Evolutionary conservation across 2,113 vertebrate genomes (phyloP).

Genomic region (Campylomormyrus numenius): DNA sequence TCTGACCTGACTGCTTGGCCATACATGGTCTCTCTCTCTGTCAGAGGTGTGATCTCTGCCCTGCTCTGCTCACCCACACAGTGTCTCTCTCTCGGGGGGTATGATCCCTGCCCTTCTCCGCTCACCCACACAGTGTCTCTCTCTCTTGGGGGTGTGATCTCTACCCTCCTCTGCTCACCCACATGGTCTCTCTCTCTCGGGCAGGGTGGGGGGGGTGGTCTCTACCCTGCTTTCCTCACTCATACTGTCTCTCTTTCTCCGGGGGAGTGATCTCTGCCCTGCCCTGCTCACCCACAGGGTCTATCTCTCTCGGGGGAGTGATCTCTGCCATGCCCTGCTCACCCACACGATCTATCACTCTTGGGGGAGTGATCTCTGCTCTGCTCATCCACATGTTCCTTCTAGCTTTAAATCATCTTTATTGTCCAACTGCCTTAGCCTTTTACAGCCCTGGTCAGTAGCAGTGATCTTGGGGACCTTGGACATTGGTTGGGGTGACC

Average conservation of each 20-base stretch:
- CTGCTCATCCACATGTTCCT: not conserved
- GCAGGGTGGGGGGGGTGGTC: not conserved
- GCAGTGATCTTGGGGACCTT: not conserved
- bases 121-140: not conserved
- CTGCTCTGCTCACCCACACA: not conserved
- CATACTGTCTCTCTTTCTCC: not conserved
- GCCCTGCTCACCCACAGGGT: not conserved
- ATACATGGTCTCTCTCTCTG: not conserved
- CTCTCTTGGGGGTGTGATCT: not conserved
- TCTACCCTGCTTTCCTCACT: not conserved
- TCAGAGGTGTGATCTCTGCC: not conserved
- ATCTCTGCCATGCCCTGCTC: not conserved
- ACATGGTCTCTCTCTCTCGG: not conserved
- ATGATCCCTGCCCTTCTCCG: not conserved
- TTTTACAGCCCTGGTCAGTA: not conserved
- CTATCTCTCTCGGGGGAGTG: not conserved
- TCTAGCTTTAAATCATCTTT: not conserved
- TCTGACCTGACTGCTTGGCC: not conserved
- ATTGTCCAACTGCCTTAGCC: not conserved
- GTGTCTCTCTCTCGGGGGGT: not conserved
- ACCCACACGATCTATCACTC: not conserved
- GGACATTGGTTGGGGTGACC: not conserved
- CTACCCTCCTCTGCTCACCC: not conserved
- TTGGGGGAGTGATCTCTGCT: not conserved
- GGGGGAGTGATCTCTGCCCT: not conserved